Conservation (phyloP, 2,797 vertebrate species). For the Rhodeus uyekii region DNA sequence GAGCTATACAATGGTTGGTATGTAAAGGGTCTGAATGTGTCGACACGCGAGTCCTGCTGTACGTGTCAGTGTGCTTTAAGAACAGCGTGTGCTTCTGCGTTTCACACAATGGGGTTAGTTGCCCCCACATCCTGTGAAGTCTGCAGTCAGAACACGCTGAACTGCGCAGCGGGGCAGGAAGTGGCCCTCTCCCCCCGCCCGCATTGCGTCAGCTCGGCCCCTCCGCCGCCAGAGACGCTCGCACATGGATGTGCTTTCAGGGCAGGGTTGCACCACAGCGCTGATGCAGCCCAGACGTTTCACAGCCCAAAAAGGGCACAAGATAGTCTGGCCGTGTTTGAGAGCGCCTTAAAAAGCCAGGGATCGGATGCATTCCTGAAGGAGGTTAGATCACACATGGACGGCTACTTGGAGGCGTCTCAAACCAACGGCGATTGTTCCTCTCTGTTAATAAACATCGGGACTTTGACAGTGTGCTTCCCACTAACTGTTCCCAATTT, state of each 20-base stretch:
- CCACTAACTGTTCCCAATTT: neutral
- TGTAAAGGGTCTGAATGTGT: no score
- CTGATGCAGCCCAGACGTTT: conserved; percentile 49
- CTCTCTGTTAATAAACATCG: neutral
- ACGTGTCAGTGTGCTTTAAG: neutral
- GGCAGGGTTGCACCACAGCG: conserved; percentile 16
- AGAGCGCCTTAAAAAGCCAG: conserved; percentile 66
- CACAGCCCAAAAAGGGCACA: conserved; percentile 76
- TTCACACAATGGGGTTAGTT: conserved; percentile 23
- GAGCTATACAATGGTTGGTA: no score
- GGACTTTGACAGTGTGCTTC: neutral
- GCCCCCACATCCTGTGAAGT: conserved; percentile 53
- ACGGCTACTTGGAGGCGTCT: neutral
- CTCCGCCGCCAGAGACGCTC: conserved; percentile 65
- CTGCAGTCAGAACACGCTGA: conserved; percentile 49
- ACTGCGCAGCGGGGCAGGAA: conserved; percentile 58
- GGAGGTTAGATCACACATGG: conserved; percentile 37
- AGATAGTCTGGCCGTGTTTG: conserved; percentile 63
- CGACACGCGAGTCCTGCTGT: no score
- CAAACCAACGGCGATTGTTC: neutral
- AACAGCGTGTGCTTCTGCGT: neutral
- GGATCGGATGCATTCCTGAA: conserved; percentile 51
- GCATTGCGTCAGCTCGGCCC: conserved; percentile 67
- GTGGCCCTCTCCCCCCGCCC: conserved; percentile 58
- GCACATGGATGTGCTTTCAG: conserved; percentile 65